These are phyloP conservation scores for Phasia obesa DNA, from an alignment of 2,888 invertebrate species.

Conservation along the genomic window DNA sequence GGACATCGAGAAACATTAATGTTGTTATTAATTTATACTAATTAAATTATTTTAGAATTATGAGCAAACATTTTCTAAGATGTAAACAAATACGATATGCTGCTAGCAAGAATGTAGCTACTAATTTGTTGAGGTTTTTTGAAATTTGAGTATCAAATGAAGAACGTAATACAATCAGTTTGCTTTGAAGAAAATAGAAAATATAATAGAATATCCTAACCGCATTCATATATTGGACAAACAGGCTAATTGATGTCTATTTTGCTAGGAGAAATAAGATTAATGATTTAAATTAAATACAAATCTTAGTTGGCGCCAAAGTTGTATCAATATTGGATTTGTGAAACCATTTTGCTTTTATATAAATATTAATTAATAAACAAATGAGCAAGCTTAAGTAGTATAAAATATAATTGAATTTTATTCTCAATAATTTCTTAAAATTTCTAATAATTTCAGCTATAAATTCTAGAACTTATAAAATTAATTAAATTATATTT, in stretches of 20 bases:
- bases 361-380: too few relatives aligned
- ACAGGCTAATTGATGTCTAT: conserved; percentile 50
- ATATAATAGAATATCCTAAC: too few relatives aligned
- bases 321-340: too few relatives aligned
- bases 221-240: neutral
- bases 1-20: conserved; percentile 39
- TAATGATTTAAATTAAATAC: neutral
- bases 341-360: too few relatives aligned
- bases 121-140: conserved; percentile 47
- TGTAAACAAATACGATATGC: conserved; percentile 6
- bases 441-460: too few relatives aligned
- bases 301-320: conserved; percentile 21
- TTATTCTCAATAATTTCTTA: too few relatives aligned
- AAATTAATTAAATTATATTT: too few relatives aligned
- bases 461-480: too few relatives aligned
- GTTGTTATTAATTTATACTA: conserved; percentile 65
- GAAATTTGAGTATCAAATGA: too few relatives aligned
- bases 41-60: conserved; percentile 62
- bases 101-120: neutral
- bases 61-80: conserved; percentile 19
- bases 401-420: too few relatives aligned
- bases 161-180: neutral
- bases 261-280: conserved; percentile 5
- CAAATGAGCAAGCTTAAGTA: too few relatives aligned
- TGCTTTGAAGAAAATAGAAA: too few relatives aligned